Evolutionary conservation across 2,888 invertebrate genomes (phyloP).

Genomic region (Coleophora deauratella): DNA sequence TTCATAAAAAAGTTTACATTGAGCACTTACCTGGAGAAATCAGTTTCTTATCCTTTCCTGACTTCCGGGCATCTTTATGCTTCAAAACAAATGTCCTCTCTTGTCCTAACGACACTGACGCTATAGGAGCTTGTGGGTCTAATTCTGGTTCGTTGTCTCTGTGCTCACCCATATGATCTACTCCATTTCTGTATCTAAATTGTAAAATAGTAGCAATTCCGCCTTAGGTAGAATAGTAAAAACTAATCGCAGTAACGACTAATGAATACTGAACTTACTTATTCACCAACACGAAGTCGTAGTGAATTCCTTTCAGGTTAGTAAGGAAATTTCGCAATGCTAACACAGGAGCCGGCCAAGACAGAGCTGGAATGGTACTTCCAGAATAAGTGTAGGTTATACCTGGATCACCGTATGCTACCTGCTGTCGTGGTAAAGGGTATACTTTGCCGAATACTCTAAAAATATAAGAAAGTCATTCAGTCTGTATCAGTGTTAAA

Average conservation of each 20-base stretch:
- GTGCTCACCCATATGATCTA: slow-evolving; percentile 82
- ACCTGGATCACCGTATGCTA: slow-evolving; percentile 78
- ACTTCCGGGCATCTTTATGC: slow-evolving; percentile 72
- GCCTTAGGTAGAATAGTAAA: no score
- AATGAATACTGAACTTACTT: slow-evolving; percentile 55
- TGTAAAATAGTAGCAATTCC: no score
- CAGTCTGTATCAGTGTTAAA: no score
- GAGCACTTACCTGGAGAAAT: slow-evolving; percentile 53
- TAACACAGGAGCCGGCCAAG: slow-evolving; percentile 73
- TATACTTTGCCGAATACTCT: slow-evolving; percentile 80
- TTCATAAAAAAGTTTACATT: no score
- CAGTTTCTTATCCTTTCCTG: slow-evolving; percentile 51
- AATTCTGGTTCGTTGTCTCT: slow-evolving; percentile 81
- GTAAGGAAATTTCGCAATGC: slow-evolving; percentile 66
- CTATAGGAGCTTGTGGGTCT: slow-evolving; percentile 75
- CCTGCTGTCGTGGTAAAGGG: slow-evolving; percentile 79
- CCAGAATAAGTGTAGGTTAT: slow-evolving; percentile 79
- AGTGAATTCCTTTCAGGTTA: slow-evolving; percentile 66
- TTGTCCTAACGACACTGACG: slow-evolving; percentile 79
- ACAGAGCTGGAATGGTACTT: slow-evolving; percentile 74
- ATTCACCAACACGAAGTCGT: slow-evolving; percentile 79
- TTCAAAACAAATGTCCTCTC: slow-evolving; percentile 77
- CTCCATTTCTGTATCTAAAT: slow-evolving; percentile 78
- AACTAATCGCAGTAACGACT: no score
- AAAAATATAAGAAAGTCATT: slow-evolving; percentile 17